Base-by-base conservation (phyloP, 2,888 invertebrate species). In the Troglohyphantes excavatus region DNA sequence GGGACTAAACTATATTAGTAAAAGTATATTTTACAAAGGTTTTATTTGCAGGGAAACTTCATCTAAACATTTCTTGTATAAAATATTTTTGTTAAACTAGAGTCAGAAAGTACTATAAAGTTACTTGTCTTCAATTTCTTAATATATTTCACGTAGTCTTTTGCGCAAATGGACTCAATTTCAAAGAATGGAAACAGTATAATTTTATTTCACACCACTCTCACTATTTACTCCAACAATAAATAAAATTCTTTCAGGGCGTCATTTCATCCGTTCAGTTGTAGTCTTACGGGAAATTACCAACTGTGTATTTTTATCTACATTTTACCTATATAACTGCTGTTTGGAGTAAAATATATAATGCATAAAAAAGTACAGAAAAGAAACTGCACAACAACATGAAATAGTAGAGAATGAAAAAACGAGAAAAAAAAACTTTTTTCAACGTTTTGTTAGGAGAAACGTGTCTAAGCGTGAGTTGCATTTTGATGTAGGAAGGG, bases 221-320 rank as follows among this genome's bases (percentile, higher is more conserved):
- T 26, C 39, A 72, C 11, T 72, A 46, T 23, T 26, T 72, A 39
- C 46, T 72, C 21, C 46, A 46, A 63, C 46, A 68, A 21, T 27
- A 53, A 46, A 67, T 68, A 46, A 46, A 81, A 68, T 67, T 81
- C 27, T 68, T 78, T 43, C 39, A 39, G 39, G 63, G 43, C 78
- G 63, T 78, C 65, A 72, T 83, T 73, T 63, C 83, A 73, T 46
- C 39, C 29, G 21, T 73, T 72, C 73, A 61, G 72, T 33, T 83
- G 27, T 13, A 63, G 43, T 83, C 83, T 68, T 73, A 43, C 61
- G 83, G 83, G 83, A 83, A 83, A 83, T 83, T 83, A 83, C 83
- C 19, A 63, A 63, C 78, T 65, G 21, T 61, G 63, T 29, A 53
- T 19, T 65, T 46, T 72, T 72, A 23, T 43, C 63, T 63, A 43